Base-by-base conservation (phyloP, 1,140 invertebrate species). In the Lasaia peninsularis region DNA sequence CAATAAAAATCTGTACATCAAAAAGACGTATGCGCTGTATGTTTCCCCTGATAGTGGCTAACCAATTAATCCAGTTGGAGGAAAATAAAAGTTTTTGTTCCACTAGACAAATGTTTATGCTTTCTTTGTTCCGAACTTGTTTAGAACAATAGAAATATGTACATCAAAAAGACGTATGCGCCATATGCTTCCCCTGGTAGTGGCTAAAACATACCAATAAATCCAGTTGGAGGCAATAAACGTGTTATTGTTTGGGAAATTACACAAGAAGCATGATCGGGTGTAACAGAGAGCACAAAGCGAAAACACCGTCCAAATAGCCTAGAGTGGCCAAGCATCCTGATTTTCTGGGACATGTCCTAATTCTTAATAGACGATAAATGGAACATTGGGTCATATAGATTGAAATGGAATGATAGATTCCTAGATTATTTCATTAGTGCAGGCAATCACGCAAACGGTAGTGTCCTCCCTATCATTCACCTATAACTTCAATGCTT, bases 301-400 rank as follows among this genome's bases (percentile, higher is more conserved):
- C 65, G 62, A 52, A 65, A 64, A 64, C 60, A 57, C 52, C 66
- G 62, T 70, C 73, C 72, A 71, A 48, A 48, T 48, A 48, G 24
- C 24, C 8, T 28, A 28, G 24, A 28, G 24, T 28, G 24, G 24
- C 24, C 24, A 28, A 28, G 8, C 24, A 7, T 28, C 24, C 24
- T 28, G 4, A 28, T 28, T 28, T 28, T 28, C 24, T 6, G 8
- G 4, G 8, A 4, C 24, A 28, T 28, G 4, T 28, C 24, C 24
- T 28, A 28, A 0, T 28, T 28, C 8, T 28, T 28, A 28, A 28
- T 28, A 7, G 24, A n/a, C n/a, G n/a, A n/a, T n/a, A 28, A 28
- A 6, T 6, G 4, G 24, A 1, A 28, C 0, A 28, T n/a, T 28
- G 24, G 24, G 24, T 28, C 24, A 28, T 7, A 28, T 28, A 28